A percentile compares a stretch with the other conserved stretches of the same genome.
phyloP scores from a whole-genome alignment of 35 echinoderm and acorn worm species.

The Heliocidaris erythrogramma region DNA sequence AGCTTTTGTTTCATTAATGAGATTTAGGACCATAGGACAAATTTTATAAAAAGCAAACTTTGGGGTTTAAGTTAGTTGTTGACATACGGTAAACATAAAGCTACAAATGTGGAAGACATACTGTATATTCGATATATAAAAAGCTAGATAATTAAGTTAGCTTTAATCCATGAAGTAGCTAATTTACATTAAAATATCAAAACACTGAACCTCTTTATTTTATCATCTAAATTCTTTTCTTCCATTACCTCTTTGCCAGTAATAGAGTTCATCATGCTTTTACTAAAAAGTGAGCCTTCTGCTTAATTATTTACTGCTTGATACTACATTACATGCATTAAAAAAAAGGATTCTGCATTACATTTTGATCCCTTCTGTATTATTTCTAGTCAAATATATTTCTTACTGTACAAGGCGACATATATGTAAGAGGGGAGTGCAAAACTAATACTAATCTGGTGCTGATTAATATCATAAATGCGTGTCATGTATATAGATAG shows the following conservation, averaged over 20 bases:
- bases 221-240: background rate
- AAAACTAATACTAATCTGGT: too few relatives aligned
- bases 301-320: background rate
- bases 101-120: background rate
- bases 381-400: background rate
- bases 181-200: background rate
- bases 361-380: background rate
- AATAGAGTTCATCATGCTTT: background rate
- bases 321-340: background rate
- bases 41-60: background rate
- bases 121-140: background rate
- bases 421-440: too few relatives aligned
- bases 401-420: too few relatives aligned
- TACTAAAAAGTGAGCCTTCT: background rate
- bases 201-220: background rate
- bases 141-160: background rate
- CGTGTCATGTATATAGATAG: too few relatives aligned
- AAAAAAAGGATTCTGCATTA: background rate
- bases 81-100: background rate
- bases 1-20: background rate
- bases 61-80: background rate
- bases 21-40: background rate
- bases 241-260: background rate
- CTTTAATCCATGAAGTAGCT: background rate
- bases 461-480: too few relatives aligned